Evolutionary conservation across 2,797 vertebrate genomes (phyloP).

Genomic region (Acanthopagrus latus): DNA sequence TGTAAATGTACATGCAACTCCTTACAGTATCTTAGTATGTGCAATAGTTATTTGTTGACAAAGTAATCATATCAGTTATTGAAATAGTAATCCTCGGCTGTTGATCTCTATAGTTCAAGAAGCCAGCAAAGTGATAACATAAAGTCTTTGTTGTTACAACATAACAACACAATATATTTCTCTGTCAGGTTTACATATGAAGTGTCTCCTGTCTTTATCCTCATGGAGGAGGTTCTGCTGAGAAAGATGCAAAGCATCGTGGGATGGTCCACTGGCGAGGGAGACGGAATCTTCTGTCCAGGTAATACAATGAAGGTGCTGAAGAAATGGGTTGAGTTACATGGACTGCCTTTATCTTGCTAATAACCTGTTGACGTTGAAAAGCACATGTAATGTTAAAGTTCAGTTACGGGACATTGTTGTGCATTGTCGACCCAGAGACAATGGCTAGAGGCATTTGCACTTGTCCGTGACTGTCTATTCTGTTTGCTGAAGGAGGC

Average conservation of each 20-base stretch:
- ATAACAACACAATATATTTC: not conserved
- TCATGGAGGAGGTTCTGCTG: conserved; percentile 83
- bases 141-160: not conserved
- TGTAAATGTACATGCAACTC: no score
- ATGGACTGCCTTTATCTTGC: no score
- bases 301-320: conserved; percentile 58
- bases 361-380: no score
- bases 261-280: conserved; percentile 77
- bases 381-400: no score
- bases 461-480: not conserved
- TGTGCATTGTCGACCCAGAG: no score
- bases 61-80: no score
- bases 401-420: not conserved
- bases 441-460: no score
- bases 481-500: conserved; percentile 72
- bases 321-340: no score
- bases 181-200: conserved; percentile 84
- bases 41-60: no score
- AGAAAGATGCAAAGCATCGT: conserved; percentile 85
- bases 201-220: conserved; percentile 82
- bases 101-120: no score
- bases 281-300: conserved; percentile 84
- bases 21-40: no score
- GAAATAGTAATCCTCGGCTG: no score
- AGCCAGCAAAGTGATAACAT: not conserved